Conservation (phyloP, 2,113 vertebrate species). For the Saccopteryx leptura region DNA sequence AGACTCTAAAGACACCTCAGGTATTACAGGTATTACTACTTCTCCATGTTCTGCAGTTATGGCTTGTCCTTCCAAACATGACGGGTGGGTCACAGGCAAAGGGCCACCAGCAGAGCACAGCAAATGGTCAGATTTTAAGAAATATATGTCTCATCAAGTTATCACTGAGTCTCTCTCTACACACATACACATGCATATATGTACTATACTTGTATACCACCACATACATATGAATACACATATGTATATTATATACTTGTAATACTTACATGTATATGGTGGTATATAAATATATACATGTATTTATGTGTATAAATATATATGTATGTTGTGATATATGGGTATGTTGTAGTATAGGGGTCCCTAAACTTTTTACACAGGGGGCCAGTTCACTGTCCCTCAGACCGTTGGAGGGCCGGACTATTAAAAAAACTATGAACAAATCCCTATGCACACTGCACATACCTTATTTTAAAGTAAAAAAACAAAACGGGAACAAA, state of each 20-base stretch:
- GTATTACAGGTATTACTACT: slow-evolving; percentile 87
- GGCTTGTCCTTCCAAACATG: neutral
- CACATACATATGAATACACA: neutral
- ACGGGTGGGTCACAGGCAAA: neutral
- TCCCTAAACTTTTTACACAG: too few relatives aligned
- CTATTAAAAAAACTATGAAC: too few relatives aligned
- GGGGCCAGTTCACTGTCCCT: too few relatives aligned
- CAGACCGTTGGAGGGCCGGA: too few relatives aligned
- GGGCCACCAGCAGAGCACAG: neutral
- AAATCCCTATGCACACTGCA: too few relatives aligned
- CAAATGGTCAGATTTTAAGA: neutral
- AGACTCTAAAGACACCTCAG: slow-evolving; percentile 99
- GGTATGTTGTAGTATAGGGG: neutral
- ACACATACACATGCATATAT: neutral
- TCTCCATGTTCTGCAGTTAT: slow-evolving; percentile 57
- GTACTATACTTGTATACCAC: neutral
- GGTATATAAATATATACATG: neutral
- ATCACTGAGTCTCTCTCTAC: neutral
- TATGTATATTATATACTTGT: neutral
- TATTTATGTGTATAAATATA: neutral
- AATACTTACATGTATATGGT: neutral
- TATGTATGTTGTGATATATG: neutral
- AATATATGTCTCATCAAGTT: neutral
- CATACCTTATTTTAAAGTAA: too few relatives aligned
- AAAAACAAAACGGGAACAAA: too few relatives aligned